Evolutionary conservation across 1,140 invertebrate species (phyloP), one percentile per base, ranked within the genome.

Genomic region (Tetragonula clypearis): DNA sequence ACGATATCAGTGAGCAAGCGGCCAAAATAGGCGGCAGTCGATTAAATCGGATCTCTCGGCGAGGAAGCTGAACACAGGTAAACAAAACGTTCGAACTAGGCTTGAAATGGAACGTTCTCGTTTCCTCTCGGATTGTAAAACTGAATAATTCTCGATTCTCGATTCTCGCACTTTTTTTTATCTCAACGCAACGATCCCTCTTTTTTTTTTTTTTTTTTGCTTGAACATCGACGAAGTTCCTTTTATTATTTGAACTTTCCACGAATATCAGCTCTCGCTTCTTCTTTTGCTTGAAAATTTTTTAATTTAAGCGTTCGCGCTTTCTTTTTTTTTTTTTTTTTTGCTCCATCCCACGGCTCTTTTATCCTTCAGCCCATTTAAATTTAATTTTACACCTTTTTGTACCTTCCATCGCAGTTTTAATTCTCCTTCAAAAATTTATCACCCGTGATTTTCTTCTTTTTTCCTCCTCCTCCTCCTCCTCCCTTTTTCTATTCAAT

Each of bases 31-130:
- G 26, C 35, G 26, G 26, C 35, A 35, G 11, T 6, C 26, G 71
- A 74, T 65, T 82, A 75, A 65, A 82, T 82, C 53, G 79, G 14
- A 2, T 74, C 41, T 55, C 56, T 0, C 30, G 8, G 41, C 15
- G 41, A 82, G 26, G 11, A 65, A 62, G 17, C 26, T 49, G 30
- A 21, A 58, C n/a, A 19, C 1, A n/a, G 8, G 1, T 23, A 17
- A 8, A 62, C 71, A 9, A 14, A 21, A 21, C 62, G 23, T 30
- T 76, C 19, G 9, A 17, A 21, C 9, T 26, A 11, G 41, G 14
- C 21, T 4, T 30, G 23, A 1, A 23, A 75, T 21, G 4, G 6
- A 35, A 21, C 23, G 30, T 21, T 14, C 62, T 0, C 62, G 62
- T 66, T 66, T 26, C 1, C 1, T 15, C 1, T 1, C 1, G 1